These are phyloP conservation scores for Terrapene triunguis DNA, from an alignment of 2,113 vertebrate species.

Conservation along the genomic window DNA sequence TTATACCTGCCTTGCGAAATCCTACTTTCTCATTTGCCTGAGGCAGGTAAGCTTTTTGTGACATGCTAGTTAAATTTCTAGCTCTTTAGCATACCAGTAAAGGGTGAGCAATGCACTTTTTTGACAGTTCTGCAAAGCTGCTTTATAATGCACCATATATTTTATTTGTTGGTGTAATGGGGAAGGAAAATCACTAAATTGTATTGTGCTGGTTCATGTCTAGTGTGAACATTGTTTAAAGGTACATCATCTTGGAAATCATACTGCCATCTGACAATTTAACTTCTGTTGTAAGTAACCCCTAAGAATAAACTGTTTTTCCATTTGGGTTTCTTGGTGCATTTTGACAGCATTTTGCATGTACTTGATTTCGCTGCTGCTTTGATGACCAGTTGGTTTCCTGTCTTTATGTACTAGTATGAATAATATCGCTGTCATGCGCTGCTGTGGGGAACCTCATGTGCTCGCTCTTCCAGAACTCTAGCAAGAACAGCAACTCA, in stretches of 20 bases:
- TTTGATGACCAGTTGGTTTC: neutral
- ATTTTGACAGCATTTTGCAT: neutral
- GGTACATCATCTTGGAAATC: neutral
- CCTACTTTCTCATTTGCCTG: neutral
- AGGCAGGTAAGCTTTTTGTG: neutral
- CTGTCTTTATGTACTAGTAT: neutral
- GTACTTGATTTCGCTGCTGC: neutral
- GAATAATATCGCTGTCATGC: neutral
- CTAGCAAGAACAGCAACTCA: neutral
- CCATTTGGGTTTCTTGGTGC: neutral
- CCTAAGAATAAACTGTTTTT: neutral
- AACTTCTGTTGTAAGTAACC: neutral
- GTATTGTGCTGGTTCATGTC: neutral
- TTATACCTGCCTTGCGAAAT: conserved; percentile 8
- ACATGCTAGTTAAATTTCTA: neutral
- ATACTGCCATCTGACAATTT: neutral
- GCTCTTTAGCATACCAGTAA: neutral
- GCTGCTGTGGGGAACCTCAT: neutral
- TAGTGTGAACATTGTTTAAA: neutral
- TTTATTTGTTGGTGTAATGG: neutral
- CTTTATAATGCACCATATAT: neutral
- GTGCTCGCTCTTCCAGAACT: neutral
- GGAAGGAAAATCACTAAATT: neutral
- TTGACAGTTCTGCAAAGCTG: neutral
- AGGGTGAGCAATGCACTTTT: neutral